phyloP scores from a whole-genome alignment of 2,797 vertebrate genomes.

The Yasuhikotakia modesta region DNA sequence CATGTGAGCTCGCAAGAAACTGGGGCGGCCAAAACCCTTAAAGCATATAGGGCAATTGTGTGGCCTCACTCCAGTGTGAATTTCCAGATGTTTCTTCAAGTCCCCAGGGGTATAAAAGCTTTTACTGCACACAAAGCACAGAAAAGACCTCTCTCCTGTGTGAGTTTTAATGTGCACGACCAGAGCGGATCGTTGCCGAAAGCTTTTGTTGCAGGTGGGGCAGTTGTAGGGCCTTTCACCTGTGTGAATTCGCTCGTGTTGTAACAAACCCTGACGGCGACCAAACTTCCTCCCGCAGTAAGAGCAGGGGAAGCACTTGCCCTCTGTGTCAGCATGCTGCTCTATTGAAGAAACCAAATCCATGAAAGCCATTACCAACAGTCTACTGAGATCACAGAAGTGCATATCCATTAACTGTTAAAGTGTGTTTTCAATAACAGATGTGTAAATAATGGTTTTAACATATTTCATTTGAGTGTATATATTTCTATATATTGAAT shows the following conservation, averaged over 20 bases:
- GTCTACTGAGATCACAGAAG: not conserved
- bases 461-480: too few relatives aligned
- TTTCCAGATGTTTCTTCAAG: conserved; percentile 48
- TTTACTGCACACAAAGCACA: conserved; percentile 48
- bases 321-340: conserved; percentile 19
- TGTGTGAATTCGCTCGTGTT: conserved; percentile 51
- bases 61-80: conserved; percentile 49
- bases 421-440: not conserved
- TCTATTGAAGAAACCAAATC: conserved; percentile 13
- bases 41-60: conserved; percentile 46
- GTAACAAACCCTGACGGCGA: conserved; percentile 38
- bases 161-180: conserved; percentile 45
- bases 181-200: conserved; percentile 48
- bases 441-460: not conserved
- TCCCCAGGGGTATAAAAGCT: conserved; percentile 52
- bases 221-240: conserved; percentile 49
- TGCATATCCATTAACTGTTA: not conserved
- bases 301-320: conserved; percentile 46
- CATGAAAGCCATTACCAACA: not conserved
- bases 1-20: conserved; percentile 47
- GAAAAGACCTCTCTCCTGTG: conserved; percentile 45
- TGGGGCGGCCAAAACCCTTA: conserved; percentile 46
- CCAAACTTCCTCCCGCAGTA: conserved; percentile 47
- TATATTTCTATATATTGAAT: too few relatives aligned
- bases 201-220: conserved; percentile 50